phyloP scores from a whole-genome alignment of 2,888 invertebrate genomes.

The Melinaea marsaeus region DNA sequence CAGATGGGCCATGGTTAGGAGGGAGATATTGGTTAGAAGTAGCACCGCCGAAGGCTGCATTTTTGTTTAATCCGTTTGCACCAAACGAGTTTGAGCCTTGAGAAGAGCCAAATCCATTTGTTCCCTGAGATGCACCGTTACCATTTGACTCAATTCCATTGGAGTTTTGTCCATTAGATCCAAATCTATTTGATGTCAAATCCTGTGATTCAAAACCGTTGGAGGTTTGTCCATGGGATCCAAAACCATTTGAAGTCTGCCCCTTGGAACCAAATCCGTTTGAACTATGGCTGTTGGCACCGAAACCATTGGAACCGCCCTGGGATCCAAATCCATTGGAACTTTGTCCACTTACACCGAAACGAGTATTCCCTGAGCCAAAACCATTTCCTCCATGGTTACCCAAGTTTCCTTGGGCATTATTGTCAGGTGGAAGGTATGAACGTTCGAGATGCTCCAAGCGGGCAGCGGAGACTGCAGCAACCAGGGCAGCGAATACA shows the following conservation, averaged over 20 bases:
- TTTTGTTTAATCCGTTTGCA: constrained; percentile 4
- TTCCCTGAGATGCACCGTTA: constrained; percentile 17
- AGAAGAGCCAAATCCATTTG: constrained; percentile 31
- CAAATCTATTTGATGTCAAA: constrained; percentile 12
- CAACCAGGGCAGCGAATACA: constrained; percentile 56
- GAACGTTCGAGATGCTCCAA: constrained; percentile 64
- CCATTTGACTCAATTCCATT: constrained; percentile 22
- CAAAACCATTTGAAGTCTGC: constrained; percentile 23
- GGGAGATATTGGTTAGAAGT: constrained; percentile 67
- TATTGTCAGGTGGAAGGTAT: constrained; percentile 61
- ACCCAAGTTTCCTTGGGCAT: constrained; percentile 19
- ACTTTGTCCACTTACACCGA: constrained; percentile 22
- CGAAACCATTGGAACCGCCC: constrained; percentile 24
- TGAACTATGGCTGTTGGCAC: constrained; percentile 18
- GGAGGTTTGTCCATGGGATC: constrained; percentile 22
- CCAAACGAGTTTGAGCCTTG: neutral
- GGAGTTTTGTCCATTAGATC: constrained; percentile 23
- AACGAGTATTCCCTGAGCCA: constrained; percentile 18
- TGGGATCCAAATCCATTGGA: neutral
- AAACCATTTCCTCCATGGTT: constrained; percentile 28
- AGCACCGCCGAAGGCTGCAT: constrained; percentile 44
- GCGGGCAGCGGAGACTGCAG: constrained; percentile 59
- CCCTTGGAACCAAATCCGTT: constrained; percentile 35
- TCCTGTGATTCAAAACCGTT: constrained; percentile 12
- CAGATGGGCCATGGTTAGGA: constrained; percentile 53